A percentile compares a stretch with the other conserved stretches of the same genome.
Evolutionary conservation across 2,113 vertebrate genomes (phyloP).

Genomic region (Alexandromys fortis): DNA sequence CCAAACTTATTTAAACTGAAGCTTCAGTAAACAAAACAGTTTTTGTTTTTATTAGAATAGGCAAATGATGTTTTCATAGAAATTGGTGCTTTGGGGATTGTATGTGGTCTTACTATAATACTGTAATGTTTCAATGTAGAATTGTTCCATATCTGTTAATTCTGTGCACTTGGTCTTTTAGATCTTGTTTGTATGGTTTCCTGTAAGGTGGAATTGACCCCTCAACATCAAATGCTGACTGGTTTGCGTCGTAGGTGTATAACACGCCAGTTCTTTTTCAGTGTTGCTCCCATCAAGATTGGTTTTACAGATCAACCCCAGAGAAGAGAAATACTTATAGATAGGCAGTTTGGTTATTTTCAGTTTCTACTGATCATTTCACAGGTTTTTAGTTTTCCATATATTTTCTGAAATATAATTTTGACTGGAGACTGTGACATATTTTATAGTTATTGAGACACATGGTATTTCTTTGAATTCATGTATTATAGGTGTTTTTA

Average conservation of each 20-base stretch:
- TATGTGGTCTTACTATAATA: slow-evolving; percentile 33
- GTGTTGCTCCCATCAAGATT: slow-evolving; percentile 22
- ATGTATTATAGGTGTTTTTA: slow-evolving; percentile 35
- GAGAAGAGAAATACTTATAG: slow-evolving; percentile 34
- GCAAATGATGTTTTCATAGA: slow-evolving; percentile 18
- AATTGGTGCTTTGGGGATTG: slow-evolving; percentile 31
- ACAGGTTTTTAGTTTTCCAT: slow-evolving; percentile 40
- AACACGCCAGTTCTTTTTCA: not conserved
- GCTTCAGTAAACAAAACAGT: not conserved
- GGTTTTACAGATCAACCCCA: slow-evolving; percentile 34
- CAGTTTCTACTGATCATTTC: slow-evolving; percentile 10
- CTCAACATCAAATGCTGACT: not conserved
- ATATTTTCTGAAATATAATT: slow-evolving; percentile 54
- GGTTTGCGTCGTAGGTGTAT: not conserved
- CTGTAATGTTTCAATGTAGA: slow-evolving; percentile 44
- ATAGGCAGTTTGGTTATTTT: slow-evolving; percentile 45
- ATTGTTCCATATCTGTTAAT: slow-evolving; percentile 27
- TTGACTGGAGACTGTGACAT: slow-evolving; percentile 11
- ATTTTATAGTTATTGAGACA: slow-evolving; percentile 46
- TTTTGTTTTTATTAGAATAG: slow-evolving; percentile 62
- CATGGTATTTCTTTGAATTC: slow-evolving; percentile 40
- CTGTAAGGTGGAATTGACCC: slow-evolving; percentile 42
- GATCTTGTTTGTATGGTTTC: slow-evolving; percentile 38
- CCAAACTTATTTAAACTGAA: slow-evolving; percentile 64
- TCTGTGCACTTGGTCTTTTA: not conserved